These are phyloP conservation scores for Vombatus ursinus DNA, from an alignment of 2,113 vertebrate species.

Conservation along the genomic window DNA sequence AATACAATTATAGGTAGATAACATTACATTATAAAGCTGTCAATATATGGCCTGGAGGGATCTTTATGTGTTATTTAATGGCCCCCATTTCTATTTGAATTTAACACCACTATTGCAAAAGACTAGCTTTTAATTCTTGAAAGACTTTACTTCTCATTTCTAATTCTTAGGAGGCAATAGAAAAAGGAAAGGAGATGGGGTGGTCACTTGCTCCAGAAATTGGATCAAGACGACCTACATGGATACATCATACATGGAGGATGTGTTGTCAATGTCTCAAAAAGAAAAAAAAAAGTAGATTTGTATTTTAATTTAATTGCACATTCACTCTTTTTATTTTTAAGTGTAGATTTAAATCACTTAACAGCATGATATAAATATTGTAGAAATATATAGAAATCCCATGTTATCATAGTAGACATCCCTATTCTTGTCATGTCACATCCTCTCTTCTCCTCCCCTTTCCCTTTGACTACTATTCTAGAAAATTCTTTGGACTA, in stretches of 20 bases:
- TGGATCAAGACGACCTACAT: background rate
- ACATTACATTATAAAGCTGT: too few species aligned
- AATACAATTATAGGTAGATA: too few species aligned
- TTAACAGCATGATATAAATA: background rate
- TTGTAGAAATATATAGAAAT: background rate
- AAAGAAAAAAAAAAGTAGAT: background rate
- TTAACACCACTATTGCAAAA: background rate
- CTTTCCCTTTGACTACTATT: background rate
- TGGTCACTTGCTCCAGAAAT: background rate
- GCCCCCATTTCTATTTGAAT: too few species aligned
- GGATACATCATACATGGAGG: background rate
- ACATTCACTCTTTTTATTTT: background rate
- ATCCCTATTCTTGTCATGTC: background rate
- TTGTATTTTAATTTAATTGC: background rate
- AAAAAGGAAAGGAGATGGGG: background rate
- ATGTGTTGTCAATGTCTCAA: background rate
- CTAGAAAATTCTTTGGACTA: background rate
- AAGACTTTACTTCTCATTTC: conserved; percentile 53
- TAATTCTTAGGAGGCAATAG: conserved; percentile 8
- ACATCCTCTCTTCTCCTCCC: background rate
- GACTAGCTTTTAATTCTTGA: conserved; percentile 62
- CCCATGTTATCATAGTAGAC: background rate
- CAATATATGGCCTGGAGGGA: too few species aligned
- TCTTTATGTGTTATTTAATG: too few species aligned
- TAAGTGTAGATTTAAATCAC: background rate